Evolutionary conservation across 2,797 vertebrate genomes (phyloP).

Genomic region (Danio kyathit): DNA sequence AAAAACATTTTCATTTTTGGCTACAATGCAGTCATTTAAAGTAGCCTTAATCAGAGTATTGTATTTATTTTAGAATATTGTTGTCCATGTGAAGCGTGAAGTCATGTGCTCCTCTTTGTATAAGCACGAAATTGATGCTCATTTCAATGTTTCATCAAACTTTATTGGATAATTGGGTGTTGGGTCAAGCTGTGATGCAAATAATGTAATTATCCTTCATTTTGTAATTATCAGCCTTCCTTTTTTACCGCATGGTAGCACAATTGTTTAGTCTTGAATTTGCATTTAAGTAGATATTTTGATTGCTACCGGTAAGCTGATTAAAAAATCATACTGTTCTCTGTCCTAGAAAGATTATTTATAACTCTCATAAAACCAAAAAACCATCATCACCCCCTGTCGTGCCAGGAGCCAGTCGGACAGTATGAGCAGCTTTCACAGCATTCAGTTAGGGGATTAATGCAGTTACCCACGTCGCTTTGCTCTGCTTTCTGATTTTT

Average conservation of each 20-base stretch:
- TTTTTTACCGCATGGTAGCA: background rate
- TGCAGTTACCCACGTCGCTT: slow-evolving; percentile 3
- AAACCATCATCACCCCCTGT: background rate
- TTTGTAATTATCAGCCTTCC: slow-evolving; percentile 15
- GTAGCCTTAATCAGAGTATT: too few relatives aligned
- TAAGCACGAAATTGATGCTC: background rate
- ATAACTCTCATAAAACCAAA: slow-evolving; percentile 2
- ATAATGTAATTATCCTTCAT: slow-evolving; percentile 14
- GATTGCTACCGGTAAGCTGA: slow-evolving; percentile 19
- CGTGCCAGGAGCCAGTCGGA: background rate
- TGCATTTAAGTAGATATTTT: slow-evolving; percentile 28
- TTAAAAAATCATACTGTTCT: slow-evolving; percentile 30
- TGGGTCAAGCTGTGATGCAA: slow-evolving; percentile 39
- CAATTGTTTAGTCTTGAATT: slow-evolving; percentile 22
- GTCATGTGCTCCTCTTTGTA: slow-evolving; percentile 33
- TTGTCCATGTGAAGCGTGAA: background rate
- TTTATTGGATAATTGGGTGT: slow-evolving; percentile 18
- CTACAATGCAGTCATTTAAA: too few relatives aligned
- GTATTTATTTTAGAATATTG: too few relatives aligned
- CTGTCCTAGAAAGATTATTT: slow-evolving; percentile 8
- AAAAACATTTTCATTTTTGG: too few relatives aligned
- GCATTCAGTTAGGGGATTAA: slow-evolving; percentile 48
- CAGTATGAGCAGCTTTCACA: slow-evolving; percentile 2
- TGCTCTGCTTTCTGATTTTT: slow-evolving; percentile 20
- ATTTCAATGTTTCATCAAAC: background rate